These are phyloP conservation scores for Rana temporaria DNA, from an alignment of 2,113 vertebrate genomes.

Conservation along the genomic window DNA sequence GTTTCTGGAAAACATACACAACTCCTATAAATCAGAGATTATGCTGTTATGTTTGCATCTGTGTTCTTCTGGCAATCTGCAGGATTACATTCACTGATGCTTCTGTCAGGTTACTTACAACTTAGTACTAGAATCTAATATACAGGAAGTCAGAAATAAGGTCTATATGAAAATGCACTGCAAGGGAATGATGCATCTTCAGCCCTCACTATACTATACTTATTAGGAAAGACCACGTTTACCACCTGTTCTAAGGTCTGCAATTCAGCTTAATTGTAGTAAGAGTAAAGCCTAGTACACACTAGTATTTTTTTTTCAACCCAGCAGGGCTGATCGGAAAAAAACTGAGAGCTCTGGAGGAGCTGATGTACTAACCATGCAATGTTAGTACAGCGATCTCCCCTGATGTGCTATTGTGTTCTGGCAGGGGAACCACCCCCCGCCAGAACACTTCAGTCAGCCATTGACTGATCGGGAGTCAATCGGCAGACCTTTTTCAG, in stretches of 20 bases:
- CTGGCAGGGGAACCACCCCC: no score
- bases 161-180: conserved; percentile 44
- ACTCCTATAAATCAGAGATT: conserved; percentile 41
- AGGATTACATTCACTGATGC: conserved; percentile 2
- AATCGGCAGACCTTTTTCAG: no score
- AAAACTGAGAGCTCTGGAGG: no score
- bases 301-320: no score
- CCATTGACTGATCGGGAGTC: no score
- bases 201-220: conserved; percentile 33
- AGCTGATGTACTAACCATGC: no score
- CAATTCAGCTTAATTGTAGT: no score
- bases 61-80: conserved; percentile 15
- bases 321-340: no score
- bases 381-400: no score
- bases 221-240: conserved; percentile 45
- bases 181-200: conserved; percentile 48
- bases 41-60: neutral
- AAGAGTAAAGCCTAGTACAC: no score
- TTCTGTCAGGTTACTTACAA: conserved; percentile 26
- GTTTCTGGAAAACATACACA: conserved; percentile 23
- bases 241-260: neutral
- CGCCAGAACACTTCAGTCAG: no score
- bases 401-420: no score
- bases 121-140: conserved; percentile 39
- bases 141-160: conserved; percentile 40